phyloP scores from a whole-genome alignment of 2,797 vertebrate species.

The Hemibagrus guttatus region DNA sequence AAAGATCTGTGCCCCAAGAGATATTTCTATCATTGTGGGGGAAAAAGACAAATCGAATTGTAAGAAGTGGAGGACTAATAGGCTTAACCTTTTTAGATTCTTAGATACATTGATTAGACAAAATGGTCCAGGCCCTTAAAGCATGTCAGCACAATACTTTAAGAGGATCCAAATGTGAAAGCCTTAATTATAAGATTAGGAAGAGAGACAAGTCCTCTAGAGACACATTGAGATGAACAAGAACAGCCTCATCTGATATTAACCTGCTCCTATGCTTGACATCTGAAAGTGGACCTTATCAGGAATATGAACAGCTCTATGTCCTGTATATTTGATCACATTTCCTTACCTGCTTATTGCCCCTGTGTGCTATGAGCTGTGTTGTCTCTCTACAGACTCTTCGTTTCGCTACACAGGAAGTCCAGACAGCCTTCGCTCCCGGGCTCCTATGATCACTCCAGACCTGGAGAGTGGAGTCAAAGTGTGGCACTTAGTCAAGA shows the following conservation, averaged over 20 bases:
- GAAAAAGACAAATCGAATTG: conserved; percentile 51
- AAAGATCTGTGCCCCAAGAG: conserved; percentile 27
- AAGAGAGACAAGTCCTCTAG: conserved; percentile 31
- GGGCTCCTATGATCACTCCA: conserved; percentile 97
- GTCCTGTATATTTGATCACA: not conserved
- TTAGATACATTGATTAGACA: conserved; percentile 72
- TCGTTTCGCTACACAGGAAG: conserved; percentile 97
- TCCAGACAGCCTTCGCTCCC: conserved; percentile 94
- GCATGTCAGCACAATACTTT: conserved; percentile 55
- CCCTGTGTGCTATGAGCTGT: not conserved
- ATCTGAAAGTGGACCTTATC: not conserved
- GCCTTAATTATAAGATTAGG: conserved; percentile 62
- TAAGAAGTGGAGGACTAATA: conserved; percentile 7
- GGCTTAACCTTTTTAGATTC: conserved; percentile 40
- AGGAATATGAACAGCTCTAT: not conserved
- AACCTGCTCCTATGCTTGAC: not conserved
- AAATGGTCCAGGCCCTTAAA: conserved; percentile 59
- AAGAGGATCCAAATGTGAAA: conserved; percentile 62
- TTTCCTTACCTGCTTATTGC: not conserved
- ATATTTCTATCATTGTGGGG: not conserved
- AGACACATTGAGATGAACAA: conserved; percentile 7
- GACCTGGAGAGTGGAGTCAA: conserved; percentile 97
- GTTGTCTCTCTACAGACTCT: conserved; percentile 78
- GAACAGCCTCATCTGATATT: conserved; percentile 17
- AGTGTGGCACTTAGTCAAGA: conserved; percentile 98